Percentiles rank a stretch among this genome's conserved stretches.
These are phyloP conservation scores for Telmatherina bonti DNA, from an alignment of 2,797 vertebrate genomes.

Conservation along the genomic window DNA sequence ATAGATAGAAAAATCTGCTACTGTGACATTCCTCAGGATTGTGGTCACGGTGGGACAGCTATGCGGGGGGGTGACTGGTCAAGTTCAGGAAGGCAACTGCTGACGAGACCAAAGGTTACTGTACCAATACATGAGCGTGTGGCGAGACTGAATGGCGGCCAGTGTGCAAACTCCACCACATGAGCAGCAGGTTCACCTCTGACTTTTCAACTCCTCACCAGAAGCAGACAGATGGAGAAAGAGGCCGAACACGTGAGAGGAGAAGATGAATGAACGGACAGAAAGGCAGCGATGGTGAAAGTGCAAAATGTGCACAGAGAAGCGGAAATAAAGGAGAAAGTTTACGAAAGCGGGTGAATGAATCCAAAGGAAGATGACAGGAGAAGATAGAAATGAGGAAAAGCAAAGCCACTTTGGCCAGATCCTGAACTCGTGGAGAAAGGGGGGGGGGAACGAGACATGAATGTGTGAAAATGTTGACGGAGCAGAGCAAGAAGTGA, in stretches of 20 bases:
- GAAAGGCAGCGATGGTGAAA: conserved; percentile 1
- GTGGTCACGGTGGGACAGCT: conserved; percentile 52
- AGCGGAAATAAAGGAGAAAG: conserved; percentile 21
- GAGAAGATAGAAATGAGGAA: conserved; percentile 28
- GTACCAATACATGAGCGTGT: not conserved
- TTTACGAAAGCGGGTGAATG: conserved; percentile 27
- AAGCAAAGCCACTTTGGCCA: not conserved
- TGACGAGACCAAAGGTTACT: conserved; percentile 12
- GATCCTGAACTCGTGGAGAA: conserved; percentile 3
- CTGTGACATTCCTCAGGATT: conserved; percentile 52
- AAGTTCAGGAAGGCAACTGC: conserved; percentile 40
- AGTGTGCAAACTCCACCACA: not conserved
- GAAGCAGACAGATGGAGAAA: conserved; percentile 15
- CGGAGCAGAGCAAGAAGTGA: conserved; percentile 59
- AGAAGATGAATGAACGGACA: conserved; percentile 4
- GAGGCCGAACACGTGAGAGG: not conserved
- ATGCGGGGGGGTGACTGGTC: conserved; percentile 14
- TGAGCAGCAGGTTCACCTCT: conserved; percentile 23
- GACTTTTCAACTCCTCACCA: conserved; percentile 27
- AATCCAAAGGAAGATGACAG: conserved; percentile 51
- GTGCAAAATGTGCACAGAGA: conserved; percentile 9
- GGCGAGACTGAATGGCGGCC: conserved; percentile 6
- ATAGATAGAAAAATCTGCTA: conserved; percentile 42
- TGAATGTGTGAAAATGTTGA: conserved; percentile 64
- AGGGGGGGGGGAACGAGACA: conserved; percentile 33